Percentiles rank a stretch among this genome's conserved stretches.
phyloP scores from a whole-genome alignment of 2,888 invertebrate species.

The Drosophila neonasuta region DNA sequence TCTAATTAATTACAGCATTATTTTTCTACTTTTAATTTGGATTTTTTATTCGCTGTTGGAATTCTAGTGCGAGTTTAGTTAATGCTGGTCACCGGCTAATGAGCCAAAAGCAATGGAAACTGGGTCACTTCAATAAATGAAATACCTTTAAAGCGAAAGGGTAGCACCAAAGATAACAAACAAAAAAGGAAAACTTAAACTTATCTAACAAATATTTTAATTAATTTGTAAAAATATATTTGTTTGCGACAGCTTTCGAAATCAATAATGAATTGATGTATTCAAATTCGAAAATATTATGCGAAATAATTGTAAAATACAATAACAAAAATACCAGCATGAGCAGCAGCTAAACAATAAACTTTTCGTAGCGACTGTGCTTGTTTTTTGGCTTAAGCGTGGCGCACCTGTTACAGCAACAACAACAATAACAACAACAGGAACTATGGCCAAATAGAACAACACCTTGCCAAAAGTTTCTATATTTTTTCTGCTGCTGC shows the following conservation, averaged over 20 bases:
- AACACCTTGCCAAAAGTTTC: slow-evolving; percentile 60
- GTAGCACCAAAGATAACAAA: slow-evolving; percentile 8
- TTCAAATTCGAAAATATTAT: slow-evolving; percentile 26
- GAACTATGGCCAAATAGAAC: slow-evolving; percentile 24
- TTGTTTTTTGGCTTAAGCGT: slow-evolving; percentile 45
- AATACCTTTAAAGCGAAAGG: background rate
- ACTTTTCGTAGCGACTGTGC: slow-evolving; percentile 58
- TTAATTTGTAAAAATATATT: slow-evolving; percentile 11
- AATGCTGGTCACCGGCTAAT: slow-evolving; percentile 47
- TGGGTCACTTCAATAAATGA: slow-evolving; percentile 23
- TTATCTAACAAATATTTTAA: slow-evolving; percentile 16
- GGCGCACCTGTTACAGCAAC: slow-evolving; percentile 56
- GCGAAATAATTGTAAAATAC: slow-evolving; percentile 44
- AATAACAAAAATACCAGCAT: slow-evolving; percentile 12
- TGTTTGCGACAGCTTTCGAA: slow-evolving; percentile 19
- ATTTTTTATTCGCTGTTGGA: slow-evolving; percentile 4
- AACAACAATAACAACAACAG: slow-evolving; percentile 25
- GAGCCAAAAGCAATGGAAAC: slow-evolving; percentile 29
- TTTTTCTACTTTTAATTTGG: slow-evolving; percentile 13
- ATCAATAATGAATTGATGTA: slow-evolving; percentile 48
- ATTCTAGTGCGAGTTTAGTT: slow-evolving; percentile 21
- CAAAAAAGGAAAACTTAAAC: background rate
- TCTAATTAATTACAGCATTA: slow-evolving; percentile 58
- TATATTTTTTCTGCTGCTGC: slow-evolving; percentile 27
- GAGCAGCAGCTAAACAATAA: slow-evolving; percentile 57